These are phyloP conservation scores for Drosophila planitibia DNA, from an alignment of 2,888 invertebrate genomes.

Conservation along the genomic window DNA sequence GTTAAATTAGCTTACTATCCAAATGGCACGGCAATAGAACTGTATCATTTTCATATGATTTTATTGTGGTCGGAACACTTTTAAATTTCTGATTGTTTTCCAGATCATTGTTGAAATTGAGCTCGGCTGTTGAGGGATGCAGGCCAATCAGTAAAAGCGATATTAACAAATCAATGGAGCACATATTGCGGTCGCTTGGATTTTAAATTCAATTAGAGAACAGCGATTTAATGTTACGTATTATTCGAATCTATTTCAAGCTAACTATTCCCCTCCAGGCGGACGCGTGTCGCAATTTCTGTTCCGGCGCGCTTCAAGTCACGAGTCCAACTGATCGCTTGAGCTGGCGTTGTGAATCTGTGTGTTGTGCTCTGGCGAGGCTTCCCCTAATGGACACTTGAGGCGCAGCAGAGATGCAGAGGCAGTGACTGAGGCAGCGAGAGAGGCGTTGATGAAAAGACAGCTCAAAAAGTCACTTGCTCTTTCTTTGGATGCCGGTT, in stretches of 20 bases:
- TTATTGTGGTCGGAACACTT: constrained; percentile 91
- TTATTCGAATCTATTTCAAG: constrained; percentile 32
- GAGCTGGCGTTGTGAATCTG: constrained; percentile 55
- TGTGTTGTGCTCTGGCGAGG: constrained; percentile 28
- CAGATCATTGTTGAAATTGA: constrained; percentile 77
- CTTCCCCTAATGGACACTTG: constrained; percentile 24
- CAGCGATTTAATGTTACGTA: constrained; percentile 28
- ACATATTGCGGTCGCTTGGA: constrained; percentile 43
- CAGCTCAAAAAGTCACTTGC: constrained; percentile 65
- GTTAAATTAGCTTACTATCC: constrained; percentile 87
- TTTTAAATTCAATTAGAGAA: constrained; percentile 59
- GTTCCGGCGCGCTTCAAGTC: constrained; percentile 42
- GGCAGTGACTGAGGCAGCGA: constrained; percentile 16
- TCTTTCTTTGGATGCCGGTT: constrained; percentile 67
- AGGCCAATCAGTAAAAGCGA: constrained; percentile 28
- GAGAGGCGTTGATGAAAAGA: constrained; percentile 38
- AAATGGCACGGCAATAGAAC: constrained; percentile 92
- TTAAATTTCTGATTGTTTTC: constrained; percentile 86
- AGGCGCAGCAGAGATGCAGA: constrained; percentile 32
- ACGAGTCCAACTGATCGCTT: constrained; percentile 68
- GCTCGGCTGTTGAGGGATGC: constrained; percentile 32
- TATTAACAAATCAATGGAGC: constrained; percentile 35
- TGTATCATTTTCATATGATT: constrained; percentile 91
- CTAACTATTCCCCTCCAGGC: background rate
- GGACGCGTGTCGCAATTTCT: constrained; percentile 45